Conservation (phyloP, 1,140 invertebrate species). For the Aphis gossypii region DNA sequence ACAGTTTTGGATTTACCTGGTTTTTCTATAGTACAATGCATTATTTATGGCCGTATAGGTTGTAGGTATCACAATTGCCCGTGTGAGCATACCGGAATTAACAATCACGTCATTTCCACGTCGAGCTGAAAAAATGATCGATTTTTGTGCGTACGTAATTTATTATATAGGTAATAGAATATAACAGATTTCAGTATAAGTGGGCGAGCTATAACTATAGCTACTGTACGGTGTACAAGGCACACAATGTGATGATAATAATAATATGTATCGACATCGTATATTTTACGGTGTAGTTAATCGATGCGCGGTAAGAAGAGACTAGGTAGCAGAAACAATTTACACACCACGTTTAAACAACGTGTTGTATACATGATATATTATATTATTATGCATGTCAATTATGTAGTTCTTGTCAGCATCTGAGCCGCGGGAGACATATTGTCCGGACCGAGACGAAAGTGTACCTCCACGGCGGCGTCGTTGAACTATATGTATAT, state of each 20-base stretch:
- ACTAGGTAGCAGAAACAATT: neutral
- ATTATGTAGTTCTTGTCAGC: neutral
- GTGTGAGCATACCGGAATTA: neutral
- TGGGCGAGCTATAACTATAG: neutral
- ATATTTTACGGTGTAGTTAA: conserved; percentile 10
- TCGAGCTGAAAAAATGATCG: neutral
- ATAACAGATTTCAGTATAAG: neutral
- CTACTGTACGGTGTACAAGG: neutral
- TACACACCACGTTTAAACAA: neutral
- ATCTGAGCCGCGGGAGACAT: neutral
- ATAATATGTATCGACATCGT: neutral
- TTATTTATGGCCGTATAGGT: neutral
- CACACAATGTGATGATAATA: neutral
- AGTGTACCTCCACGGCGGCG: neutral
- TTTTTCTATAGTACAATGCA: neutral
- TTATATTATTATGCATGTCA: neutral
- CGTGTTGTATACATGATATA: neutral
- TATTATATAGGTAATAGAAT: neutral
- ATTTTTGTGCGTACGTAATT: neutral
- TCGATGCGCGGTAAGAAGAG: neutral
- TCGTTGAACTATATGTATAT: neutral
- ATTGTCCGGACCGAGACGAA: conserved; percentile 34
- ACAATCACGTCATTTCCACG: neutral
- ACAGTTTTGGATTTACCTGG: neutral
- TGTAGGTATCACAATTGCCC: neutral